phyloP scores from a whole-genome alignment of 2,888 invertebrate genomes.

The Chorisops tibialis region DNA sequence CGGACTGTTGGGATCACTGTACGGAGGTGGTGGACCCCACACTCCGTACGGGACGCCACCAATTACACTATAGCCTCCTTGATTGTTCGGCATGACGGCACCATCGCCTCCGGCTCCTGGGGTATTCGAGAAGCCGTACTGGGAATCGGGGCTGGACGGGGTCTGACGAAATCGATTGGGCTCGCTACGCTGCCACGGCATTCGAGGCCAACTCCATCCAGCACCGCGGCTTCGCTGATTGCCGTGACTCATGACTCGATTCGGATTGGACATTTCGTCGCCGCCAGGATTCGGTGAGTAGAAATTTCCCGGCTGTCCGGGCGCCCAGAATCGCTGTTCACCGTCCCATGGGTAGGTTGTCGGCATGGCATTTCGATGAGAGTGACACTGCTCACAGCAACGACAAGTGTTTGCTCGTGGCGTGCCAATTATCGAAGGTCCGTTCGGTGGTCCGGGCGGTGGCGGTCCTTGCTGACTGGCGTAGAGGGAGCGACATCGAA shows the following conservation, averaged over 20 bases:
- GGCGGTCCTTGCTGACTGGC: constrained; percentile 50
- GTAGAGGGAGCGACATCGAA: constrained; percentile 77
- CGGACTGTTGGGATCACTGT: constrained; percentile 75
- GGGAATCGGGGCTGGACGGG: constrained; percentile 73
- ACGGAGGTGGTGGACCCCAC: constrained; percentile 89
- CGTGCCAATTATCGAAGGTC: constrained; percentile 52
- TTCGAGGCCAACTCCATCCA: constrained; percentile 69
- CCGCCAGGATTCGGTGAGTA: constrained; percentile 81
- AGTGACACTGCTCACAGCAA: constrained; percentile 67
- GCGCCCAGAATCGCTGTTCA: constrained; percentile 55
- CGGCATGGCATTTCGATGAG: constrained; percentile 57
- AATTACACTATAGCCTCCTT: constrained; percentile 59
- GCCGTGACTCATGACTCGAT: constrained; percentile 43
- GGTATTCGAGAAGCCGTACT: constrained; percentile 68
- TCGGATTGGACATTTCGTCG: constrained; percentile 43
- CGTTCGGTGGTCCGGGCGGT: constrained; percentile 37
- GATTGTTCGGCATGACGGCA: constrained; percentile 37
- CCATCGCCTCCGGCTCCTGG: constrained; percentile 40
- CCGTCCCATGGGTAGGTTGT: constrained; percentile 61
- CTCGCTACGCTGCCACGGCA: constrained; percentile 66
- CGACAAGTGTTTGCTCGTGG: constrained; percentile 56
- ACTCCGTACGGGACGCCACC: constrained; percentile 59
- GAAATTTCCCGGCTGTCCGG: constrained; percentile 72
- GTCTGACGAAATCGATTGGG: constrained; percentile 58
- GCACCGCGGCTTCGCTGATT: constrained; percentile 31